Percentiles rank a stretch among this genome's conserved stretches.
Conservation (phyloP, 2,888 invertebrate species). For the Lepeophtheirus nordmannii region DNA sequence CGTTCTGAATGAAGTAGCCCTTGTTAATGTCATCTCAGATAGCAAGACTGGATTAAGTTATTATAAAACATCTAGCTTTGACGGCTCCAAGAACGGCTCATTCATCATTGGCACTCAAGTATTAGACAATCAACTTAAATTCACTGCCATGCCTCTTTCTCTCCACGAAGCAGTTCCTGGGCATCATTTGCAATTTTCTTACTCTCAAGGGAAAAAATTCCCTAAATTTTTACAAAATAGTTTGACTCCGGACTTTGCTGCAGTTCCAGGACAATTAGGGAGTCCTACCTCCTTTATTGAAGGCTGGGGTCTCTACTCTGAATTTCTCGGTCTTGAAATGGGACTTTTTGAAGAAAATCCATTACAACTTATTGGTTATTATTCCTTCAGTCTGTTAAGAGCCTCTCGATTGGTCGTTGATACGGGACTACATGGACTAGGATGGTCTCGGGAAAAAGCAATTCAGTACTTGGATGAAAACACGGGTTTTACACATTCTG, state of each 20-base stretch:
- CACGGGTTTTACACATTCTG: constrained; percentile 27
- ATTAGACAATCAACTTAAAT: constrained; percentile 30
- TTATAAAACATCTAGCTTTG: constrained; percentile 32
- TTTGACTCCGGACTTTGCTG: constrained; percentile 5
- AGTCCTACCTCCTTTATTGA: constrained; percentile 19
- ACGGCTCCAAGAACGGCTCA: constrained; percentile 31
- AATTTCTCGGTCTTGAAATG: constrained; percentile 34
- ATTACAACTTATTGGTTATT: constrained; percentile 20
- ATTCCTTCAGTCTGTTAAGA: constrained; percentile 29
- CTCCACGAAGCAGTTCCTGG: constrained; percentile 35
- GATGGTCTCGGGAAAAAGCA: constrained; percentile 31
- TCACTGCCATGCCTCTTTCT: constrained; percentile 31
- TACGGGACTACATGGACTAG: constrained; percentile 32
- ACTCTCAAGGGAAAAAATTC: background rate
- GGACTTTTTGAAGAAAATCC: constrained; percentile 32
- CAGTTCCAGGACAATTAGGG: constrained; percentile 2
- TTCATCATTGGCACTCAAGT: constrained; percentile 32
- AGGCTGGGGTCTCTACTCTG: constrained; percentile 35
- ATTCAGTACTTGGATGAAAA: constrained; percentile 30
- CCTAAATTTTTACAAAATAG: background rate
- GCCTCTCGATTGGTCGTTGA: constrained; percentile 34
- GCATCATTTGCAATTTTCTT: constrained; percentile 34
- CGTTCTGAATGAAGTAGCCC: background rate
- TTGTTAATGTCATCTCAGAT: constrained; percentile 4
- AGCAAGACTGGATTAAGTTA: constrained; percentile 30